phyloP scores from a whole-genome alignment of 2,113 vertebrate species.

The Argyrosomus japonicus region DNA sequence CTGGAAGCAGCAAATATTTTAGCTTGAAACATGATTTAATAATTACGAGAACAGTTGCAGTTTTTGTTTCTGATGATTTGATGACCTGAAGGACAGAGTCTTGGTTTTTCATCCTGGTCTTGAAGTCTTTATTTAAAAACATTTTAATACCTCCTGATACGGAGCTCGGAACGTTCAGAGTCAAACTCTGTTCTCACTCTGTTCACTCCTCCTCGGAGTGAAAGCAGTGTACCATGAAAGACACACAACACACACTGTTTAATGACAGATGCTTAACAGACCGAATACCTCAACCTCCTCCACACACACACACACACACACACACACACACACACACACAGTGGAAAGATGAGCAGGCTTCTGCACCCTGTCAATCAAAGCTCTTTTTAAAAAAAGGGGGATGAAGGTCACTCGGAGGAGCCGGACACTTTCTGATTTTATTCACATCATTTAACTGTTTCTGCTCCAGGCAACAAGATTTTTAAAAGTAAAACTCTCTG shows the following conservation, averaged over 20 bases:
- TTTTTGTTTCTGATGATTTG: neutral
- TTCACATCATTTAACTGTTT: constrained; percentile 28
- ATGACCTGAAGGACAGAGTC: neutral
- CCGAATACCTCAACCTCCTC: constrained; percentile 65
- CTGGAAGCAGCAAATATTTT: neutral
- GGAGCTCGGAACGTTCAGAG: neutral
- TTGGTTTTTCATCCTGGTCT: neutral
- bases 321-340: constrained; percentile 30
- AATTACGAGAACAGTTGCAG: neutral
- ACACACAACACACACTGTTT: constrained; percentile 64
- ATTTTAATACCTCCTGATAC: neutral
- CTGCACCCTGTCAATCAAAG: constrained; percentile 68
- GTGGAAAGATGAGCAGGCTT: constrained; percentile 38
- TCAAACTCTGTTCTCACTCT: constrained; percentile 16
- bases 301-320: constrained; percentile 38
- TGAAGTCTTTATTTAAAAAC: neutral
- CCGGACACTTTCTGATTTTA: constrained; percentile 19
- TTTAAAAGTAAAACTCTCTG: constrained; percentile 7
- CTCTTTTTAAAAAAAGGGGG: neutral
- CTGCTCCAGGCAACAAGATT: neutral
- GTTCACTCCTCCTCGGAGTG: constrained; percentile 41
- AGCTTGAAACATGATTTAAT: neutral
- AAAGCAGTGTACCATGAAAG: constrained; percentile 67
- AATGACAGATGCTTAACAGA: constrained; percentile 79
- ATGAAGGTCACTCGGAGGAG: constrained; percentile 55